A percentile compares a stretch with the other conserved stretches of the same genome.
These are phyloP conservation scores for Paratilapia polleni DNA, from an alignment of 2,113 vertebrate species.

Conservation along the genomic window DNA sequence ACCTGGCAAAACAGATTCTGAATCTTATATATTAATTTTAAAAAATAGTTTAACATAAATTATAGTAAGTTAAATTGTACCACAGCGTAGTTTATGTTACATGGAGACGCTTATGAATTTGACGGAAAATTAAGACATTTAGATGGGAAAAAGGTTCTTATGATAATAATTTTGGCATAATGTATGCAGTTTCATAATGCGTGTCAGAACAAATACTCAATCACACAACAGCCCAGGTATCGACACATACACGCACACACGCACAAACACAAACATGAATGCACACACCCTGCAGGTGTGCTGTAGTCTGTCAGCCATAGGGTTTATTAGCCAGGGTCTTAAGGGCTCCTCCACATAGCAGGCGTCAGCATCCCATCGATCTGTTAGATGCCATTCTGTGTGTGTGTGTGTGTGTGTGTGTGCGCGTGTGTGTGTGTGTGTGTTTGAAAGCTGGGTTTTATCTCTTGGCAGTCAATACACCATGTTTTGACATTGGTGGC, in stretches of 20 bases:
- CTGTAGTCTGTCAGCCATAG: constrained; percentile 57
- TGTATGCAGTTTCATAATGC: not conserved
- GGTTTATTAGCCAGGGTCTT: constrained; percentile 74
- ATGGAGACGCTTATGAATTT: not conserved
- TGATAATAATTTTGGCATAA: not conserved
- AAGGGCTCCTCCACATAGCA: constrained; percentile 73
- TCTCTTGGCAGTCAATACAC: constrained; percentile 75
- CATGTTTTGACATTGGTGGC: constrained; percentile 86
- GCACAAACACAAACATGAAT: constrained; percentile 18
- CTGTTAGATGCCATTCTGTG: constrained; percentile 46
- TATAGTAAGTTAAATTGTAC: not conserved
- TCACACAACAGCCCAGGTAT: not conserved
- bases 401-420: constrained; percentile 25
- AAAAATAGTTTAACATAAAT: not conserved
- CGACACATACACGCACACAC: not conserved
- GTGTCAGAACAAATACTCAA: not conserved
- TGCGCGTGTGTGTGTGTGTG: not conserved
- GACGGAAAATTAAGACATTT: too few relatives aligned
- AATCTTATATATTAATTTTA: not conserved
- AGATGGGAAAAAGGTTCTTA: not conserved
- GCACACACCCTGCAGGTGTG: not conserved
- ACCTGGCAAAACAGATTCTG: not conserved
- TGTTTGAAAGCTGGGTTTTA: constrained; percentile 61
- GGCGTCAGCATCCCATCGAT: constrained; percentile 76
- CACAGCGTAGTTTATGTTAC: not conserved